Conservation (phyloP, 2,113 vertebrate species). For the Sapajus apella region DNA sequence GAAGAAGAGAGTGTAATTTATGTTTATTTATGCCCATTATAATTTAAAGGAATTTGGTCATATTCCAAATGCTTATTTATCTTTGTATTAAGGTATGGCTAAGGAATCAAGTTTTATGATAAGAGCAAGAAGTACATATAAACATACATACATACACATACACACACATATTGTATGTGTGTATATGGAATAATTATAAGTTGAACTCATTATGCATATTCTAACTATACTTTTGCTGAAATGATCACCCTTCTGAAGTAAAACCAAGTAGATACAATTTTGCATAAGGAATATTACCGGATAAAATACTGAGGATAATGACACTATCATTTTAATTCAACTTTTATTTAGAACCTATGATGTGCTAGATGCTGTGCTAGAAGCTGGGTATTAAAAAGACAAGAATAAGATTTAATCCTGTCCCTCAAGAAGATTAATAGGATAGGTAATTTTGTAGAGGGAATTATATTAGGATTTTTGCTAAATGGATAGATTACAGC, state of each 20-base stretch:
- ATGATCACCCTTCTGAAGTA: constrained; percentile 59
- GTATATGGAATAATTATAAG: constrained; percentile 73
- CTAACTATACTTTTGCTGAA: constrained; percentile 50
- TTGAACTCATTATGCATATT: constrained; percentile 70
- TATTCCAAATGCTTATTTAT: constrained; percentile 76
- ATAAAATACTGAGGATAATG: constrained; percentile 24
- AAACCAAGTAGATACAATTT: constrained; percentile 61
- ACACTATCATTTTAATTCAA: neutral
- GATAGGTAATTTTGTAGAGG: neutral
- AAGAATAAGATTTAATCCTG: constrained; percentile 1
- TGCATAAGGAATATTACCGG: neutral
- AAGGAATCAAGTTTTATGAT: constrained; percentile 72
- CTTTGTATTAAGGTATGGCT: constrained; percentile 70
- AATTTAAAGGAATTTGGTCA: constrained; percentile 76
- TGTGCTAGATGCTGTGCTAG: neutral
- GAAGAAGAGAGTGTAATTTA: constrained; percentile 72
- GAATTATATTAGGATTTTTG: neutral
- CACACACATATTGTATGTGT: too few relatives aligned
- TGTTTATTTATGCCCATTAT: constrained; percentile 69
- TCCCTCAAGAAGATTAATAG: neutral
- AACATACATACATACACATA: too few relatives aligned
- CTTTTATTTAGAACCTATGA: neutral
- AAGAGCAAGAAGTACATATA: neutral
- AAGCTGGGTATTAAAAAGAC: neutral
- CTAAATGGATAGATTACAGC: neutral